Base-by-base conservation (phyloP, 2,888 invertebrate species). In the Cancer borealis region DNA sequence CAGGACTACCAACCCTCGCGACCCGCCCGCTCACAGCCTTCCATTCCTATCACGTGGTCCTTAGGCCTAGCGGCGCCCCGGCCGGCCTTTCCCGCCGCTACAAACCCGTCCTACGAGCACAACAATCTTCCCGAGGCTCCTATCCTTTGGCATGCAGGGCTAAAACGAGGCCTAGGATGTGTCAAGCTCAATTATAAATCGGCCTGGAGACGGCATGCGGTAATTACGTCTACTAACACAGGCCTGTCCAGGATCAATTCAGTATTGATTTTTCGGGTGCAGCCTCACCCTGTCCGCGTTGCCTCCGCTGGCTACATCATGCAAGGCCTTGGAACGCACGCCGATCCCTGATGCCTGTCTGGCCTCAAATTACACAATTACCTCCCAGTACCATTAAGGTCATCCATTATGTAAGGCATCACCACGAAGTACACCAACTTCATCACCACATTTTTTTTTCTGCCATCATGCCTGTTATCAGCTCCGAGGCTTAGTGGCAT, bases 1-100 rank as follows among this genome's bases (percentile, higher is more conserved):
- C 94, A 94, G 92, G 60, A 54, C 92, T 92, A 45, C 94, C 94
- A 94, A 94, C 94, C 92, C 92, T 94, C 91, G 60, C 93, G 87
- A 91, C 26, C n/a, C 87, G 39, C 60, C 66, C 73, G 92, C 89
- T 30, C 94, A 54, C 73, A 39, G 26, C 39, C 87, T 21, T n/a
- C 92, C 87, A 84, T 39, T 66, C 89, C 79, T 92, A 92, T 94
- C 94, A 94, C 92, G 94, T 93, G 94, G 92, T 89, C n/a, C 84
- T 89, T 92, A 94, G 92, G 94, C 93, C 93, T 93, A 93, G 79
- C 91, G 21, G 47, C 84, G 26, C 26, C 49, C 30, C 49, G 45
- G 46, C 66, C 93, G 89, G 89, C 66, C 89, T 89, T 66, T 89
- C 46, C 88, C 45, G 49, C n/a, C 66, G 54, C 39, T 30, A 30